A percentile compares a stretch with the other conserved stretches of the same genome.
Conservation (phyloP, 1,140 invertebrate species). For the Drosophila melanogaster region Release_6_plus_ISO1_MT NT_033777.3:7318501-7319000, state of each 20-base stretch:
- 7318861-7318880: slow-evolving; percentile 69
- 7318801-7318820: slow-evolving; percentile 80
- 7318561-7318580: slow-evolving; percentile 48
- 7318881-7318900: slow-evolving; percentile 78
- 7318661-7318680: slow-evolving; percentile 30
- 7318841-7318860: slow-evolving; percentile 69
- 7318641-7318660: slow-evolving; percentile 45
- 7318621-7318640: slow-evolving; percentile 77
- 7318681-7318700: slow-evolving; percentile 35
- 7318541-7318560: slow-evolving; percentile 51
- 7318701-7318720: slow-evolving; percentile 77
- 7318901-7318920: slow-evolving; percentile 80
- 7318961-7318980: slow-evolving; percentile 58
- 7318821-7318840: slow-evolving; percentile 82
- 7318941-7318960: slow-evolving; percentile 63
- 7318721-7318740: slow-evolving; percentile 75
- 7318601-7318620: slow-evolving; percentile 73
- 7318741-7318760: slow-evolving; percentile 47
- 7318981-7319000: slow-evolving; percentile 72
- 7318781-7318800: slow-evolving; percentile 34
- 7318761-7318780: background rate
- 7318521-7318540: slow-evolving; percentile 7
- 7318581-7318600: slow-evolving; percentile 26
- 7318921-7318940: slow-evolving; percentile 65
- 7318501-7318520: background rate